Evolutionary conservation across 2,113 vertebrate genomes (phyloP), one percentile per base, ranked within the genome.

Genomic region (Odontesthes bonariensis): DNA sequence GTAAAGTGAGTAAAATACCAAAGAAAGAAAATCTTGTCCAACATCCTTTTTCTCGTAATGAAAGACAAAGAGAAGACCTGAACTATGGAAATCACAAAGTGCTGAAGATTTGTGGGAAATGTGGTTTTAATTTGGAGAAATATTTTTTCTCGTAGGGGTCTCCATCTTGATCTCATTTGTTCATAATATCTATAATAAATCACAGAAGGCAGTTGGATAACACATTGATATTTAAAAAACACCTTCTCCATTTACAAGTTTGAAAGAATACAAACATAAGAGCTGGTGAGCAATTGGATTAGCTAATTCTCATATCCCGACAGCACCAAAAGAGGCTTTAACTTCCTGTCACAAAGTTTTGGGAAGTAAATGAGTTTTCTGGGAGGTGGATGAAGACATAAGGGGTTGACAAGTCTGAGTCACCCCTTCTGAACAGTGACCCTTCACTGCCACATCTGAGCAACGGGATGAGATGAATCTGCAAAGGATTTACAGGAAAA

Each of bases 401-500:
- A 8, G 23, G 32, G n/a, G 22, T 2, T 27, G 2, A 68, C 0
- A 5, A 4, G 19, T 62, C 8, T 65, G 79, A 83, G 49, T 88
- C 79, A 88, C 8, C 46, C 9, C 0, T 47, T 57, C 66, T 57
- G 78, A 70, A 73, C 59, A 22, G 16, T 69, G 61, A 74, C 63
- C 77, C 20, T 59, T 38, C 35, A 35, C 23, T 3, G 33, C n/a
- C 55, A 35, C 12, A 2, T 13, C 27, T 23, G 33, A 19, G 5
- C 1, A 17, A 62, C 16, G 1, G n/a, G 33, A 70, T 40, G 60
- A 71, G 19, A 38, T 2, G 47, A 70, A 22, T 35, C 33, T 46
- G 2, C 17, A 23, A 27, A 55, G 6, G 32, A 66, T 73, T 90
- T 86, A 86, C 77, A 8, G 75, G 83, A 81, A 90, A 71, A 42